A percentile compares a stretch with the other conserved stretches of the same genome.
phyloP scores from a whole-genome alignment of 2,797 vertebrate genomes.

The Eupleurogrammus muticus region DNA sequence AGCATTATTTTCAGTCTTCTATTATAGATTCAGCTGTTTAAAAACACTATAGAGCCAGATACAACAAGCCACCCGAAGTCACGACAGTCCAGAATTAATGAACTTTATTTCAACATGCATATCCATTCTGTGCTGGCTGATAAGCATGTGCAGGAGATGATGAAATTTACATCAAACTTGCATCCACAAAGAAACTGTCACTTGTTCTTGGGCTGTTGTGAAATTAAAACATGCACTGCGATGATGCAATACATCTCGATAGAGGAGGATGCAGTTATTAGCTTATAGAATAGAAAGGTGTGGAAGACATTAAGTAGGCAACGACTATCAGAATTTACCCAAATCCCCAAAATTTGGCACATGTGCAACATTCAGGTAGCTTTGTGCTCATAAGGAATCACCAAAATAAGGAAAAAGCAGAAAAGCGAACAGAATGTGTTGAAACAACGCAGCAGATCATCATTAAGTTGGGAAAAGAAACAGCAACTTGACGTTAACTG shows the following conservation, averaged over 20 bases:
- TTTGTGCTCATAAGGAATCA: too few relatives aligned
- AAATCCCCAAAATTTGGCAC: not conserved
- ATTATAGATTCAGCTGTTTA: too few relatives aligned
- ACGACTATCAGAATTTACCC: not conserved
- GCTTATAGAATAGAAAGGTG: not conserved
- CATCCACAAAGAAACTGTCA: not conserved
- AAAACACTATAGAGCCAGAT: too few relatives aligned
- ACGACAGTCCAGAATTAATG: too few relatives aligned
- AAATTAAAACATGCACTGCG: not conserved
- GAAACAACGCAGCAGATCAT: slow-evolving; percentile 2
- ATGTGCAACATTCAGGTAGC: too few relatives aligned
- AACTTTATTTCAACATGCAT: too few relatives aligned
- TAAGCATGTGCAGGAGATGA: not conserved
- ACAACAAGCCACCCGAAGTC: too few relatives aligned
- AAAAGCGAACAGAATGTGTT: not conserved
- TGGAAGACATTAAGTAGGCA: not conserved
- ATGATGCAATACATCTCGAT: not conserved
- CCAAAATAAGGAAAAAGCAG: not conserved
- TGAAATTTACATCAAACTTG: not conserved
- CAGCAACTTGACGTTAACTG: not conserved
- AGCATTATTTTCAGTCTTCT: too few relatives aligned
- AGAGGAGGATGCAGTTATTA: not conserved
- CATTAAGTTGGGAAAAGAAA: not conserved
- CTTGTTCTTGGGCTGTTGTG: not conserved
- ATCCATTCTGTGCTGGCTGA: too few relatives aligned